These are phyloP conservation scores for Hippopotamus amphibius DNA, from an alignment of 2,113 vertebrate genomes.

Conservation along the genomic window DNA sequence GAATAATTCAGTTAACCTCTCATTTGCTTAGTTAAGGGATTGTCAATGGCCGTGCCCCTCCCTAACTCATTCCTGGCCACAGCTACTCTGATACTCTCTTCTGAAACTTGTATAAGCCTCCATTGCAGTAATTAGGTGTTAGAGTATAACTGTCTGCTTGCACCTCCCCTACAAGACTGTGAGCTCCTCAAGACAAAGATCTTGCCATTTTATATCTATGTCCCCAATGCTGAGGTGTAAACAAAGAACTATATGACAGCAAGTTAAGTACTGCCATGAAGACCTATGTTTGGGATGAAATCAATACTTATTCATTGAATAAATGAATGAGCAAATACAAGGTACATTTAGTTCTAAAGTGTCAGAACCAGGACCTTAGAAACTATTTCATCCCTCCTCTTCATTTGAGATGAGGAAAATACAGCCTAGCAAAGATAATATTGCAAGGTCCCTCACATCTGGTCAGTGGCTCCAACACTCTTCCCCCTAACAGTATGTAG, in stretches of 20 bases:
- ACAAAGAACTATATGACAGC: background rate
- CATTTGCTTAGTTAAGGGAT: background rate
- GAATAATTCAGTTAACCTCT: conserved; percentile 14
- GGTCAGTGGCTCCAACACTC: background rate
- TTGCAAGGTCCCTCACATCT: background rate
- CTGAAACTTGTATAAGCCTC: background rate
- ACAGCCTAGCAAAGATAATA: background rate
- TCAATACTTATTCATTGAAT: conserved; percentile 44
- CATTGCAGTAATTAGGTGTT: background rate
- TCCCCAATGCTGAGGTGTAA: conserved; percentile 31
- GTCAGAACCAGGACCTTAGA: background rate
- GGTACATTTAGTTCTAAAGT: background rate
- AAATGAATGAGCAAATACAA: conserved; percentile 1
- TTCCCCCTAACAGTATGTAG: background rate
- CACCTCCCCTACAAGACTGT: background rate
- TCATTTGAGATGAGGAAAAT: background rate
- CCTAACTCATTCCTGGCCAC: background rate
- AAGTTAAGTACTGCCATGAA: conserved; percentile 36
- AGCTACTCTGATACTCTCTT: background rate
- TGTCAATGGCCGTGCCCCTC: background rate
- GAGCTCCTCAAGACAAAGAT: conserved; percentile 7
- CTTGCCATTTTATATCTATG: background rate
- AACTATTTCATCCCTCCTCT: background rate
- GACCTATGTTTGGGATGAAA: conserved; percentile 23
- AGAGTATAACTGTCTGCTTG: background rate